Base-by-base conservation (phyloP, 2,113 vertebrate genomes). In the Crocuta crocuta region DNA sequence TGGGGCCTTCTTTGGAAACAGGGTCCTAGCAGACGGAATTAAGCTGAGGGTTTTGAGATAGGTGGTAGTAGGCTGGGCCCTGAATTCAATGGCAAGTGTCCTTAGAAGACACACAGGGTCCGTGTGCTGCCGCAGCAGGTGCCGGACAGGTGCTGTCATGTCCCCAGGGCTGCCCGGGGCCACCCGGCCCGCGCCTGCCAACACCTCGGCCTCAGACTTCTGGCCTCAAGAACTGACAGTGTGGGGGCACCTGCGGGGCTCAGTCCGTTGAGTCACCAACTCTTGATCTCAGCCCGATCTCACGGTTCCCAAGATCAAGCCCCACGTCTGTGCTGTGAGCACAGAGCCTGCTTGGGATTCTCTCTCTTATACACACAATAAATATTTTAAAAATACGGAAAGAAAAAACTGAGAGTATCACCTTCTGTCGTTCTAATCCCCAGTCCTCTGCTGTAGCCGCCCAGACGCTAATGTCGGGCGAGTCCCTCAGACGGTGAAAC, bases 111-210 rank as follows among this genome's bases (percentile, higher is more conserved):
- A 89, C 39, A 50, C 23, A 31, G 48, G 39, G 7, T 6, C 48
- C 9, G 5, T 1, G 35, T 35, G 88, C 53, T 35, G 5, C 1
- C 3, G n/a, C 31, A 15, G 48, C 21, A 43, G 79, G 28, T 19
- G 17, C 21, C 23, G n/a, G 71, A 82, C 19, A 0, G 10, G 45
- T 0, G 2, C 4, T 3, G 10, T 33, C 73, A 43, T 10, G 63
- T 1, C 6, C 10, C 19, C 1, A 23, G 78, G 43, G 10, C 31
- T 9, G 4, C 31, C 43, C 19, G 13, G 23, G 39, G 17, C 4
- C 65, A 33, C 89, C 43, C n/a, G 43, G 33, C 66, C 10, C 5
- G 48, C 12, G 7, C 2, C 68, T 76, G 5, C 61, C 19, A 3
- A 24, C 15, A 50, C 50, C 26, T 8, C 23, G 19, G 45, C 43